Base-by-base conservation (phyloP, 2,797 vertebrate genomes). In the Sebastes taczanowskii region DNA sequence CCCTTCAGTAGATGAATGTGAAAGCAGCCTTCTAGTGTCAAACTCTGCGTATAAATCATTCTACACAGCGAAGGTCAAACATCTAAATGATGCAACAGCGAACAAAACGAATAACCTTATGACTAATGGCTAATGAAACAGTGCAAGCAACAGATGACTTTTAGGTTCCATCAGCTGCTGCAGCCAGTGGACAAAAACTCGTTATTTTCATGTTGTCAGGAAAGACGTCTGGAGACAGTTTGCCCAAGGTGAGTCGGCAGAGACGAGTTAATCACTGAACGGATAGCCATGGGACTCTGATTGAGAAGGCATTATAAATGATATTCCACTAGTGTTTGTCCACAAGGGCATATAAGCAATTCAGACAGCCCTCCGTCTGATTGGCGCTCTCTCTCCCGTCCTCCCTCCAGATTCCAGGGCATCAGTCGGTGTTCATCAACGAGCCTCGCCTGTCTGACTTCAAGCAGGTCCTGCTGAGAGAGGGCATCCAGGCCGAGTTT, bases 341-440 rank as follows among this genome's bases (percentile, higher is more conserved):
- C 68, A 71, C 34, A 74, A 83, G 58, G 56, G 9, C 22, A 3
- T 13, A 23, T 0, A 20, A 73, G 76, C 56, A 67, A 27, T 74
- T 62, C 46, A 53, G 53, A 61, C 25, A 66, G 58, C 14, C 16
- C 38, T 70, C 38, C 4, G 20, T 58, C 35, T 82, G 49, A 85
- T 58, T 6, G 0, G 1, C 8, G 10, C 46, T 53, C 22, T 53
- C 22, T 38, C 75, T 38, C 75, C 53, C 20, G 0, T 10, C 62
- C 52, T 72, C 63, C 71, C 66, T 75, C 34, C 93, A 99, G 99
- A 95, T 97, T 90, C 95, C 97, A 27, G 99, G 98, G 75, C 99
- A 99, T 93, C 97, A 99, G 92, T 99, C 99, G 4, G 98, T 99
- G 86, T 99, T 99, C 92, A 99, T 99, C 96, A 99, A 99, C 67